These are phyloP conservation scores for Montipora efflorescens DNA, from an alignment of 64 coral and sea anemone genomes.

Conservation along the genomic window DNA sequence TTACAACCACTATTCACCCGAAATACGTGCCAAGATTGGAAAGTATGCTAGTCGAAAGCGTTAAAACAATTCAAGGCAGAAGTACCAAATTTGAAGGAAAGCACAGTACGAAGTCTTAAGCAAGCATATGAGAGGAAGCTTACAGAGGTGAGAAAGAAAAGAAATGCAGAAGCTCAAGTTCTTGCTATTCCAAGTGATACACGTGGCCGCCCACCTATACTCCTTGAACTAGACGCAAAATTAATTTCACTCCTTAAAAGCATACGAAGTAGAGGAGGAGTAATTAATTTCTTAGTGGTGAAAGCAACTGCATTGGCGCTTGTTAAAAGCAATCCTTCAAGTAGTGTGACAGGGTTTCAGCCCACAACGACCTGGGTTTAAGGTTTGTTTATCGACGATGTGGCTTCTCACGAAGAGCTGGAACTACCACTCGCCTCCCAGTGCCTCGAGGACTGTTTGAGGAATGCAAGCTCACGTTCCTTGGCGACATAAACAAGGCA, in stretches of 20 bases:
- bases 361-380: too few species aligned
- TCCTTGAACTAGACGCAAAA: constrained; percentile 12
- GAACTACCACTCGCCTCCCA: too few species aligned
- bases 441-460: neutral
- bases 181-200: too few species aligned
- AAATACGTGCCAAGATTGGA: too few species aligned
- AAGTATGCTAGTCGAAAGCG: too few species aligned
- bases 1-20: neutral
- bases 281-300: neutral
- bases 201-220: neutral
- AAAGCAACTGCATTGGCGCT: neutral
- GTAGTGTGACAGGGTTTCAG: too few species aligned
- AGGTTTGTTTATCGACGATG: too few species aligned
- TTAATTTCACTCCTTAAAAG: constrained; percentile 8
- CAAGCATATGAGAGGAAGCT: neutral
- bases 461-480: constrained; percentile 5
- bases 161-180: neutral
- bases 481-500: neutral
- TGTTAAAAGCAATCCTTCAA: neutral
- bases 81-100: neutral
- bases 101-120: neutral
- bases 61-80: too few species aligned
- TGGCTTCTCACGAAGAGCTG: too few species aligned
- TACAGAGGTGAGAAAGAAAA: neutral
- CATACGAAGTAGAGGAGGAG: neutral